Evolutionary conservation across 2,888 invertebrate species (phyloP), one percentile per base, ranked within the genome.

Genomic region (Odontocolon sp.): DNA sequence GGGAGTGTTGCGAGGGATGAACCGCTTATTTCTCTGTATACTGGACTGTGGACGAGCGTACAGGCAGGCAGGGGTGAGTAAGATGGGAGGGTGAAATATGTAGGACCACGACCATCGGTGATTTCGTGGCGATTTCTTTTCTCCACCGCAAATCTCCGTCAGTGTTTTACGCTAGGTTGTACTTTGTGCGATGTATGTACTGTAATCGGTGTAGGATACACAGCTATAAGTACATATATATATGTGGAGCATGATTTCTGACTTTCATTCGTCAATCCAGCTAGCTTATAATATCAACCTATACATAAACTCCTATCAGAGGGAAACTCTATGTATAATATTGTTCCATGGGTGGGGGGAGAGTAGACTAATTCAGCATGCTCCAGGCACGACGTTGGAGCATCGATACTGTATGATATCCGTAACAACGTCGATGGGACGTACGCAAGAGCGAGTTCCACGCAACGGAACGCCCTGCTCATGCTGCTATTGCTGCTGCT

Each of bases 31-130:
- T 26, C 28, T 71, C 47, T 47, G 16, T 23, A 26, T 16, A 54
- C 21, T n/a, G 23, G 33, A 45, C 14, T 21, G 45, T 8, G 50
- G 6, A 23, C 33, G 8, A 21, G n/a, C 5, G 50, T 23, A 11
- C 36, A 26, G 3, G 69, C 11, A 33, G 40, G 18, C 70, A 14
- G 38, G 16, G 64, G 38, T 8, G 52, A 52, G 38, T 9, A 16
- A 68, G 31, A 56, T 38, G 54, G 45, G 54, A 40, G 45, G 59
- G 38, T 74, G 54, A 70, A 74, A 77, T 66, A 66, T 69, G 56
- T 50, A 50, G 36, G 40, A 68, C 31, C 52, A 18, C 70, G 64
- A 28, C 40, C 36, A 52, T 57, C 57, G 68, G 45, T 14, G 77
- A 77, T 73, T 68, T 50, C 47, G 50, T 33, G 21, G 52, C 66